phyloP scores from a whole-genome alignment of 2,888 invertebrate genomes.

The Cordilura impudica region DNA sequence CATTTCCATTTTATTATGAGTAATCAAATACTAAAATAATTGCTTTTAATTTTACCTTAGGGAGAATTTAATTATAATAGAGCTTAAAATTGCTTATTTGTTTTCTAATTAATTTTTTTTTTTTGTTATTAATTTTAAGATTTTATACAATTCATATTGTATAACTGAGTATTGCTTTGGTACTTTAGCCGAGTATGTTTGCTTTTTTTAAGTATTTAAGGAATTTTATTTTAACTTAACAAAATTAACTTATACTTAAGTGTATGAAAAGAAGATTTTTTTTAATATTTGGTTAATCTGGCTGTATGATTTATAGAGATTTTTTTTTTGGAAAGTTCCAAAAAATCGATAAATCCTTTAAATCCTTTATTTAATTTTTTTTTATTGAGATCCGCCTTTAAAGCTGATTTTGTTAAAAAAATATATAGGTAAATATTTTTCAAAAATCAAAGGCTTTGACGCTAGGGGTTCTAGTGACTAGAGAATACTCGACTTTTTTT shows the following conservation, averaged over 20 bases:
- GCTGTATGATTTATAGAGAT: conserved; percentile 48
- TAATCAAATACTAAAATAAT: conserved; percentile 31
- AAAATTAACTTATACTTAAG: conserved; percentile 54
- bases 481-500: conserved; percentile 70
- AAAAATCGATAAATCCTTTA: conserved; percentile 7
- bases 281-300: conserved; percentile 50
- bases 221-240: neutral
- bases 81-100: conserved; percentile 18
- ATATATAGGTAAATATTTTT: conserved; percentile 6
- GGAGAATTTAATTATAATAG: conserved; percentile 11
- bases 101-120: conserved; percentile 16
- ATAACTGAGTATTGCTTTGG: conserved; percentile 78
- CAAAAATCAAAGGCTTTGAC: conserved; percentile 59
- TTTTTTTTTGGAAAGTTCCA: neutral
- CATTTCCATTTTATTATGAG: conserved; percentile 5
- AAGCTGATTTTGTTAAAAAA: conserved; percentile 62
- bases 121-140: neutral
- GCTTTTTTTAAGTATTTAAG: conserved; percentile 53
- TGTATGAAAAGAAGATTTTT: conserved; percentile 23
- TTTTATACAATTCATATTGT: conserved; percentile 4
- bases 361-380: conserved; percentile 3
- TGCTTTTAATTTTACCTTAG: conserved; percentile 45
- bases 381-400: conserved; percentile 66
- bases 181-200: conserved; percentile 77
- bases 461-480: conserved; percentile 73